A percentile compares a stretch with the other conserved stretches of the same genome.
Conservation (phyloP, 1,140 invertebrate species). For the Aphis gossypii region DNA sequence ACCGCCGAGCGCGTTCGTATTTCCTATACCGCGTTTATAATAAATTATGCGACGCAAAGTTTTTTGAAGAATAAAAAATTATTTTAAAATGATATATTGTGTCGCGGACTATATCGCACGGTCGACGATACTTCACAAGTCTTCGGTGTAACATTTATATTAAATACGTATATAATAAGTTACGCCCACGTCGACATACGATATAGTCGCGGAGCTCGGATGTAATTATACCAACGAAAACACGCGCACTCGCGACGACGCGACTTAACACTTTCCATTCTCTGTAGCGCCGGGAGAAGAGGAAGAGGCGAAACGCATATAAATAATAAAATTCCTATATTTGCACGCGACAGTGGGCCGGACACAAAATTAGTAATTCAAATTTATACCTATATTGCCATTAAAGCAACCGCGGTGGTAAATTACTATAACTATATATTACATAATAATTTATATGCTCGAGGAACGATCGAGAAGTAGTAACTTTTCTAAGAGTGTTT, state of each 20-base stretch:
- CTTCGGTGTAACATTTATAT: neutral
- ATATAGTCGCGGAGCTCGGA: neutral
- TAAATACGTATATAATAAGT: neutral
- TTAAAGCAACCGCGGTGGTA: neutral
- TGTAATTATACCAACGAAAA: constrained; percentile 3
- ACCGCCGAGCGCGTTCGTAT: neutral
- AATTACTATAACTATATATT: neutral
- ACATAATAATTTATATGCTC: neutral
- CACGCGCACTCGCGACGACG: neutral
- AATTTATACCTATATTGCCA: neutral
- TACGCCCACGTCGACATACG: neutral
- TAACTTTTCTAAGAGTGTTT: neutral
- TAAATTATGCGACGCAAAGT: neutral
- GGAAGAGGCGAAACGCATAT: neutral
- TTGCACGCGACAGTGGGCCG: constrained; percentile 10
- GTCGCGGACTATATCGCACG: neutral
- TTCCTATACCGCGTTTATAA: neutral
- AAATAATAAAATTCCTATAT: constrained; percentile 25
- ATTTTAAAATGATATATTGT: neutral
- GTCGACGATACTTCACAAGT: neutral
- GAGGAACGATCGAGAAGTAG: neutral
- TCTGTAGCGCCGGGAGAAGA: neutral
- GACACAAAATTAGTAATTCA: constrained; percentile 50
- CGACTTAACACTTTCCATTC: constrained; percentile 3
- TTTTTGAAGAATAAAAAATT: neutral